Percentiles rank a stretch among this genome's conserved stretches.
These are phyloP conservation scores for Drosophila tsacasi DNA, from an alignment of 1,140 invertebrate species.

Conservation along the genomic window DNA sequence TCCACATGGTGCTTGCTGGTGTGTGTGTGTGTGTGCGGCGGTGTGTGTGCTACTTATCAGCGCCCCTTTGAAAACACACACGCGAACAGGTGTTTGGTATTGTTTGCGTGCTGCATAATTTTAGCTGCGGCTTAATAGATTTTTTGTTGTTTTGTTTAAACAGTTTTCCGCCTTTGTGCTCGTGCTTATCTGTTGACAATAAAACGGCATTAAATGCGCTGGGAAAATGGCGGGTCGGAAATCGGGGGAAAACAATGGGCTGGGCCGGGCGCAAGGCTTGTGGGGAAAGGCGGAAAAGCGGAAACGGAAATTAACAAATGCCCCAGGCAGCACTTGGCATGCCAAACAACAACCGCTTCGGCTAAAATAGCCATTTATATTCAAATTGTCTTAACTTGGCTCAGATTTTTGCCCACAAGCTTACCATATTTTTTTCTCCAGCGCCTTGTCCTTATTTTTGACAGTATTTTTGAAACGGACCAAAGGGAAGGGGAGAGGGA, in stretches of 20 bases:
- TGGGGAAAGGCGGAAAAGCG: constrained; percentile 11
- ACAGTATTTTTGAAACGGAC: constrained; percentile 4
- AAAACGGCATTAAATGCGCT: constrained; percentile 72
- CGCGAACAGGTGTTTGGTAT: constrained; percentile 56
- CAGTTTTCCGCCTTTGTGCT: constrained; percentile 61
- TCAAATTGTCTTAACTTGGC: constrained; percentile 65
- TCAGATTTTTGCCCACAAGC: constrained; percentile 47
- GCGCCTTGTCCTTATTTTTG: constrained; percentile 14
- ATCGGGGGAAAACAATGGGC: constrained; percentile 50
- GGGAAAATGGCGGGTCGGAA: constrained; percentile 41
- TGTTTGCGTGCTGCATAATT: constrained; percentile 50
- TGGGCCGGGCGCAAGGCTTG: background rate
- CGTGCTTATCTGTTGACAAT: constrained; percentile 70
- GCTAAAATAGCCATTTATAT: constrained; percentile 70
- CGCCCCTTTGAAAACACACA: constrained; percentile 1
- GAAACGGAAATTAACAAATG: constrained; percentile 75
- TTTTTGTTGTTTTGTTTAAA: constrained; percentile 23
- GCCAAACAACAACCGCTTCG: constrained; percentile 33
- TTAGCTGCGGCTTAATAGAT: constrained; percentile 35
- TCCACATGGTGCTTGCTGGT: background rate
- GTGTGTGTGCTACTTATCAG: constrained; percentile 36
- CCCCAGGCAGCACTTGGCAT: constrained; percentile 68
- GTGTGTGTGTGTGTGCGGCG: background rate
- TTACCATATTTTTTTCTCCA: constrained; percentile 7
- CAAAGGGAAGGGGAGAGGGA: background rate